These are phyloP conservation scores for Dendrolimus punctatus DNA, from an alignment of 1,140 invertebrate species.

Conservation along the genomic window DNA sequence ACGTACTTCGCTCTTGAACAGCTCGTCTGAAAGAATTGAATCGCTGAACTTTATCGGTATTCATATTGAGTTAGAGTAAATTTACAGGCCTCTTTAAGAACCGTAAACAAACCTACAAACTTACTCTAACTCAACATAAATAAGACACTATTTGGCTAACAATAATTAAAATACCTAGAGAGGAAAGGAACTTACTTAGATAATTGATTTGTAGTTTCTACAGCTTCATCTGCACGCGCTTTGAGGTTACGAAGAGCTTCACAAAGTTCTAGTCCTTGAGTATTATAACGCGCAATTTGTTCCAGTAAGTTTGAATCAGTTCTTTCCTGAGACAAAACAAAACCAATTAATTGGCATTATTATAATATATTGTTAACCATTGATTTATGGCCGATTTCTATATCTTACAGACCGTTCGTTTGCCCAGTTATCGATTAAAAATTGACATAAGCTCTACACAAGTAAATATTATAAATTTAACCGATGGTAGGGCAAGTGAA, in stretches of 20 bases:
- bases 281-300: conserved; percentile 43
- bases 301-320: conserved; percentile 26
- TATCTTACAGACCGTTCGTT: too few relatives aligned
- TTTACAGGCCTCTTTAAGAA: too few relatives aligned
- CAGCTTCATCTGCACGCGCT: conserved; percentile 30
- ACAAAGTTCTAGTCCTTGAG: conserved; percentile 46
- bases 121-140: too few relatives aligned
- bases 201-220: conserved; percentile 38
- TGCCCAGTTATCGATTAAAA: too few relatives aligned
- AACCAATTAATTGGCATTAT: background rate
- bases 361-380: background rate
- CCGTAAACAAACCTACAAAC: too few relatives aligned
- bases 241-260: conserved; percentile 44
- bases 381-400: too few relatives aligned
- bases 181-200: conserved; percentile 33
- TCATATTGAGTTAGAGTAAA: too few relatives aligned
- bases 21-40: conserved; percentile 26
- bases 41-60: too few relatives aligned
- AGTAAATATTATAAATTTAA: too few relatives aligned
- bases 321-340: conserved; percentile 23
- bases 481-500: too few relatives aligned
- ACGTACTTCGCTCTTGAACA: conserved; percentile 35
- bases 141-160: background rate
- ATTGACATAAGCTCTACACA: too few relatives aligned
- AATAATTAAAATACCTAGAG: background rate